Conservation (phyloP, 1,140 invertebrate species). For the Euura lappo region DNA sequence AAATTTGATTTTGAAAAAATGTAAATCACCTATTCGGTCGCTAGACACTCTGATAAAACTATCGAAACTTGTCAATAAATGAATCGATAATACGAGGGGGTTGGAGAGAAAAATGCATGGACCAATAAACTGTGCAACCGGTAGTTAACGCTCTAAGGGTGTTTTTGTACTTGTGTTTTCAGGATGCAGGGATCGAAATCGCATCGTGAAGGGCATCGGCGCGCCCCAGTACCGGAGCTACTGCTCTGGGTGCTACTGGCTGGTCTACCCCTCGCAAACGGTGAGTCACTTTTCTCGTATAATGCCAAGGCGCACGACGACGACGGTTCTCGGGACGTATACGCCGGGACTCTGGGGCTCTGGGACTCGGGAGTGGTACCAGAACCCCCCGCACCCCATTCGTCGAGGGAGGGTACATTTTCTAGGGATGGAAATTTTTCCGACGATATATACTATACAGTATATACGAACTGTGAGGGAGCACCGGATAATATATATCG, state of each 20-base stretch:
- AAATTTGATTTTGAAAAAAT: too few species aligned
- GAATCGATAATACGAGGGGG: not conserved
- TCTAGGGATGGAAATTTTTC: too few species aligned
- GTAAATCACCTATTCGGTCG: too few species aligned
- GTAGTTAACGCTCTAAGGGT: slow-evolving; percentile 11
- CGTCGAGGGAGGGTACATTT: too few species aligned
- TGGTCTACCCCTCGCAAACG: slow-evolving; percentile 48
- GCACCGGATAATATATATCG: too few species aligned
- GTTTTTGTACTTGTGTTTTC: slow-evolving; percentile 43
- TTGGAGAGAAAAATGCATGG: not conserved
- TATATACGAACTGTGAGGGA: too few species aligned
- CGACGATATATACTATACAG: too few species aligned
- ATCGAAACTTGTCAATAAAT: too few species aligned
- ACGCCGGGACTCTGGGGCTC: not conserved
- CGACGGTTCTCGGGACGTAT: slow-evolving; percentile 9
- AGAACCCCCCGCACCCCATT: not conserved
- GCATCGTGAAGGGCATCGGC: slow-evolving; percentile 44
- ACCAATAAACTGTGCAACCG: not conserved
- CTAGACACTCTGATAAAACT: too few species aligned
- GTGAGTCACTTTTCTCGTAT: slow-evolving; percentile 47
- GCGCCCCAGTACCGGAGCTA: slow-evolving; percentile 41
- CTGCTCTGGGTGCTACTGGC: slow-evolving; percentile 40
- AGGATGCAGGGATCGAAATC: slow-evolving; percentile 52
- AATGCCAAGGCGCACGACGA: slow-evolving; percentile 26
- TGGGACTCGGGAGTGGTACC: slow-evolving; percentile 22